Conservation (phyloP, 1,140 invertebrate genomes). For the Odontomachus brunneus region DNA sequence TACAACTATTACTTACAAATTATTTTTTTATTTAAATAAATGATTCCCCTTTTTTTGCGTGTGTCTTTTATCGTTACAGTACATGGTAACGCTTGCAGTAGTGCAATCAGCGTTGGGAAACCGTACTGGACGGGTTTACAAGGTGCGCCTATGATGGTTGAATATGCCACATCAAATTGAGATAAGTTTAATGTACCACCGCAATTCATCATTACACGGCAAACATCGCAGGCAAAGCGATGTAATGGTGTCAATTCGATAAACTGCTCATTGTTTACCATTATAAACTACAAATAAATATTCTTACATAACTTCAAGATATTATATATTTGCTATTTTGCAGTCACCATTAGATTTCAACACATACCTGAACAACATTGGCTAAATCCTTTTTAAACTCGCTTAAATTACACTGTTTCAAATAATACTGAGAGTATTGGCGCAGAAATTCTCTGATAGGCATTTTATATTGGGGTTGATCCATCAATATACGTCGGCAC, state of each 20-base stretch:
- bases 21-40: slow-evolving; percentile 84
- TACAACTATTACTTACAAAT: slow-evolving; percentile 70
- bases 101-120: slow-evolving; percentile 83
- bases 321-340: no score
- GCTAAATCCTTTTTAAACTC: slow-evolving; percentile 85
- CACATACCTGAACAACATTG: slow-evolving; percentile 84
- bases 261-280: slow-evolving; percentile 78
- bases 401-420: slow-evolving; percentile 83
- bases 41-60: slow-evolving; percentile 80
- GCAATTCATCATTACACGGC: slow-evolving; percentile 86
- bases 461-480: slow-evolving; percentile 84
- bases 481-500: slow-evolving; percentile 87
- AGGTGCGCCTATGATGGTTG: slow-evolving; percentile 85
- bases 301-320: slow-evolving; percentile 31
- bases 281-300: slow-evolving; percentile 76
- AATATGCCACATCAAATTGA: slow-evolving; percentile 87
- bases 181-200: slow-evolving; percentile 85
- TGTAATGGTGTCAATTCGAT: slow-evolving; percentile 87
- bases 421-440: slow-evolving; percentile 84
- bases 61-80: slow-evolving; percentile 85
- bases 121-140: slow-evolving; percentile 87
- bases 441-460: slow-evolving; percentile 84
- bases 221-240: slow-evolving; percentile 87
- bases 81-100: slow-evolving; percentile 87
- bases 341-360: no score